Evolutionary conservation across 2,888 invertebrate genomes (phyloP).

Genomic region (Bembecia ichneumoniformis): DNA sequence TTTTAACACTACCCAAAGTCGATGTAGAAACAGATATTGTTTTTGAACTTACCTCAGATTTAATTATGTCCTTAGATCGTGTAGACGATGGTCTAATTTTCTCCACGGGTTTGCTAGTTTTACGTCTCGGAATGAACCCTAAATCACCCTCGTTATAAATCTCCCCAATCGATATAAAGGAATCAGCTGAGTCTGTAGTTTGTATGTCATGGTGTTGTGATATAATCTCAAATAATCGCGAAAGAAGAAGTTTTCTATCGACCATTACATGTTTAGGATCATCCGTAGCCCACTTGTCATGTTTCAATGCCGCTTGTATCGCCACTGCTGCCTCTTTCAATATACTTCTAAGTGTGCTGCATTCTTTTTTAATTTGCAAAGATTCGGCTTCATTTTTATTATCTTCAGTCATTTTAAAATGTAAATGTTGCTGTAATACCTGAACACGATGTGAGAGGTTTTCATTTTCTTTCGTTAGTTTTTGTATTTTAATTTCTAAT

Average conservation of each 20-base stretch:
- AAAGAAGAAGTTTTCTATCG: slow-evolving; percentile 61
- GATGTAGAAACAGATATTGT: slow-evolving; percentile 22
- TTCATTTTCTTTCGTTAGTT: slow-evolving; percentile 55
- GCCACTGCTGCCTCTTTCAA: slow-evolving; percentile 75
- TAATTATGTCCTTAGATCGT: slow-evolving; percentile 15
- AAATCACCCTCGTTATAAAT: slow-evolving; percentile 77
- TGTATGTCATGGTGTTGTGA: slow-evolving; percentile 52
- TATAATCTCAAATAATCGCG: slow-evolving; percentile 70
- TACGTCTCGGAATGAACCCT: slow-evolving; percentile 74
- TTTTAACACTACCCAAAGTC: slow-evolving; percentile 40
- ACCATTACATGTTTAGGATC: slow-evolving; percentile 51
- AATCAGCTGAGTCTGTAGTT: slow-evolving; percentile 46
- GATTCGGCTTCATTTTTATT: slow-evolving; percentile 56
- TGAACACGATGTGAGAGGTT: slow-evolving; percentile 57
- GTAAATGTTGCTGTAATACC: slow-evolving; percentile 71
- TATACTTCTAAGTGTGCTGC: slow-evolving; percentile 67
- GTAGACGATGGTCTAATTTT: slow-evolving; percentile 15
- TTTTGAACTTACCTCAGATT: slow-evolving; percentile 16
- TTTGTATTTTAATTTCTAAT: slow-evolving; percentile 49
- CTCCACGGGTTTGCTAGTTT: slow-evolving; percentile 27
- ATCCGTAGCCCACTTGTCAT: slow-evolving; percentile 50
- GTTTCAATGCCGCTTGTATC: slow-evolving; percentile 71
- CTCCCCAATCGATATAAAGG: slow-evolving; percentile 62
- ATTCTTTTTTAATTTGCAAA: slow-evolving; percentile 63
- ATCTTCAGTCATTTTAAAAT: slow-evolving; percentile 62